Percentiles rank a stretch among this genome's conserved stretches.
Evolutionary conservation across 1,140 invertebrate species (phyloP).

Genomic region (Dendrolimus kikuchii): DNA sequence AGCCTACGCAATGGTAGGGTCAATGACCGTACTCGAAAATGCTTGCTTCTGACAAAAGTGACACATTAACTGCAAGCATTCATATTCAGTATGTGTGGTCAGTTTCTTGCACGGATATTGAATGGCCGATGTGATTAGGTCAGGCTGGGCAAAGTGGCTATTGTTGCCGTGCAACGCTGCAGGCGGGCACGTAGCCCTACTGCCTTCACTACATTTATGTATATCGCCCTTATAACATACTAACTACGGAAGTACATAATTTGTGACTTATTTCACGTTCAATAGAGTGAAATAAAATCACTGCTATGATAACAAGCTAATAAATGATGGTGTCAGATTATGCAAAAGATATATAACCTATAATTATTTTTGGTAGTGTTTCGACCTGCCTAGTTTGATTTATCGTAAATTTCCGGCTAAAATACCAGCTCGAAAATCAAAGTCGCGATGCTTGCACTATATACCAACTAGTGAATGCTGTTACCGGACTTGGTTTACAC

Average conservation of each 20-base stretch:
- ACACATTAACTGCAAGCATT: slow-evolving; percentile 63
- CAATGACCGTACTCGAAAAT: slow-evolving; percentile 67
- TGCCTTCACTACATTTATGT: not conserved
- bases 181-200: slow-evolving; percentile 16
- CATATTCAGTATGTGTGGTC: slow-evolving; percentile 65
- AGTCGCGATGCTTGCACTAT: too few relatives aligned
- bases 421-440: too few relatives aligned
- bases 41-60: slow-evolving; percentile 66
- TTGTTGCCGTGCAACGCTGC: slow-evolving; percentile 23
- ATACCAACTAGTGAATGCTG: too few relatives aligned
- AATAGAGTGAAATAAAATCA: too few relatives aligned
- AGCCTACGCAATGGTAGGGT: slow-evolving; percentile 69
- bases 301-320: too few relatives aligned
- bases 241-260: not conserved
- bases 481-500: too few relatives aligned
- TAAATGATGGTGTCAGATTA: too few relatives aligned
- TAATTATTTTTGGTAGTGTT: too few relatives aligned
- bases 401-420: too few relatives aligned
- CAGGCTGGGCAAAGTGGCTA: slow-evolving; percentile 36
- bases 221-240: not conserved
- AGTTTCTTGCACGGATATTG: slow-evolving; percentile 58
- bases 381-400: too few relatives aligned
- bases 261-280: not conserved
- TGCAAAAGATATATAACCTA: too few relatives aligned
- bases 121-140: slow-evolving; percentile 52